Conservation (phyloP, 2,888 invertebrate species). For the Diaprepes abbreviatus region DNA sequence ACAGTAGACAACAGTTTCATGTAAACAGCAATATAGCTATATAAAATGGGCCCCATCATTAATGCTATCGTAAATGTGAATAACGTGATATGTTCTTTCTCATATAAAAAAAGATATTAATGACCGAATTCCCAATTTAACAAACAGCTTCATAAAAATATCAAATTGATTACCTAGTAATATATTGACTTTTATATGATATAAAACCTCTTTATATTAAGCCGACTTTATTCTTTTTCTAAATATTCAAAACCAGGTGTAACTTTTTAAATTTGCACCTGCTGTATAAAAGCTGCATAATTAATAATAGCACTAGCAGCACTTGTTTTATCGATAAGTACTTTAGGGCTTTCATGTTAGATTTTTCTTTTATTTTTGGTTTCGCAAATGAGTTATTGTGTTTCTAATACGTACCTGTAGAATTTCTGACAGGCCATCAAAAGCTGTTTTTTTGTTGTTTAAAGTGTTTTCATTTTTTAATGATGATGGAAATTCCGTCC, state of each 20-base stretch:
- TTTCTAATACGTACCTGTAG: neutral
- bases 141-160: slow-evolving; percentile 22
- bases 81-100: neutral
- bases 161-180: slow-evolving; percentile 14
- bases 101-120: slow-evolving; percentile 15
- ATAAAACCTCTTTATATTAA: slow-evolving; percentile 4
- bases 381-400: neutral
- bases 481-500: too few relatives aligned
- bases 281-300: slow-evolving; percentile 20
- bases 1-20: too few relatives aligned
- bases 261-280: slow-evolving; percentile 24
- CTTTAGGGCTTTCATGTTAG: slow-evolving; percentile 18
- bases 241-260: slow-evolving; percentile 17
- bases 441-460: neutral
- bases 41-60: neutral
- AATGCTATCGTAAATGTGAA: slow-evolving; percentile 1
- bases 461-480: too few relatives aligned
- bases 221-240: neutral
- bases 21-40: too few relatives aligned
- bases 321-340: slow-evolving; percentile 8
- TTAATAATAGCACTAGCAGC: slow-evolving; percentile 8
- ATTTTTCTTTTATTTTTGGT: neutral
- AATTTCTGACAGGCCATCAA: neutral
- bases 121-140: neutral
- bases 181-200: slow-evolving; percentile 21